Evolutionary conservation across 1,140 invertebrate species (phyloP).

Genomic region (Dendroctonus valens): DNA sequence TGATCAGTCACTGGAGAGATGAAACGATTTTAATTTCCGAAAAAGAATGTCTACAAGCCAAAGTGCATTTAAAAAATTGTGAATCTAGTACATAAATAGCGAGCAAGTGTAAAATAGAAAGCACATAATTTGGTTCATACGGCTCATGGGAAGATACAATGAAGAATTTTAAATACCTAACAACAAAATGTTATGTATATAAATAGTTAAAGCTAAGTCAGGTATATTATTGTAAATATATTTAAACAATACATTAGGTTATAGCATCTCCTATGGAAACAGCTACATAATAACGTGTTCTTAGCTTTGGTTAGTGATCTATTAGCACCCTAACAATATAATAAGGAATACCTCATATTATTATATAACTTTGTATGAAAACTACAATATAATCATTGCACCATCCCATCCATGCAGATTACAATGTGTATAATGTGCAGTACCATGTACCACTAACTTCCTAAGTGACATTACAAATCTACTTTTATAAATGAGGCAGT

Average conservation of each 20-base stretch:
- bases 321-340: constrained; percentile 28
- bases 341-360: constrained; percentile 27
- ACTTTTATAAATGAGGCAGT: constrained; percentile 37
- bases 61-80: neutral
- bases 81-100: constrained; percentile 4
- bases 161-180: constrained; percentile 6
- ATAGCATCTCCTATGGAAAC: constrained; percentile 22
- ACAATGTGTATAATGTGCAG: constrained; percentile 15
- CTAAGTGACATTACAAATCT: constrained; percentile 32
- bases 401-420: constrained; percentile 23
- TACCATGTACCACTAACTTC: constrained; percentile 12
- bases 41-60: neutral
- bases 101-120: constrained; percentile 19
- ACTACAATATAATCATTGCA: constrained; percentile 30
- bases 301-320: constrained; percentile 28
- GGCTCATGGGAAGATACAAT: constrained; percentile 27
- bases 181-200: constrained; percentile 18
- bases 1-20: too few relatives aligned
- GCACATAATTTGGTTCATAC: constrained; percentile 9
- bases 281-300: constrained; percentile 25
- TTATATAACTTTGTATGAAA: constrained; percentile 22
- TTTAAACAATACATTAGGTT: constrained; percentile 23
- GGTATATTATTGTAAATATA: constrained; percentile 25
- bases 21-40: neutral
- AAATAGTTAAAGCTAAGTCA: constrained; percentile 5